phyloP scores from a whole-genome alignment of 92 coral and sea anemone species.

The Isaurus tuberculatus region DNA sequence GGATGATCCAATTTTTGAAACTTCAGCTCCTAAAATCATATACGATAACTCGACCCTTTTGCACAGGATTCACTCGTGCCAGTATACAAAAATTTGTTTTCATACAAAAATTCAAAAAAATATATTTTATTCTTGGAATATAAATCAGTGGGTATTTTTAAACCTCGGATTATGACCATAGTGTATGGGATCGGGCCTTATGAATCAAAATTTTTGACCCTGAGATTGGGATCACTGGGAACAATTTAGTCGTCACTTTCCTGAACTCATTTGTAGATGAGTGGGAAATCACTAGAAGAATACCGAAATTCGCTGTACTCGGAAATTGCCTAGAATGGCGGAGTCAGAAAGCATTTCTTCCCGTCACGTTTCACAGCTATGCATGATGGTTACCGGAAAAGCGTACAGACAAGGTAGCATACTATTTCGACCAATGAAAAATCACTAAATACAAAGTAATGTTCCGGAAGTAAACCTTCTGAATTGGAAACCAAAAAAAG shows the following conservation, averaged over 20 bases:
- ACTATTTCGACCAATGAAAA: too few species aligned
- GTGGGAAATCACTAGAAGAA: neutral
- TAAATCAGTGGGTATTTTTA: neutral
- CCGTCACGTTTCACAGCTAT: too few species aligned
- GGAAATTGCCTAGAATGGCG: too few species aligned
- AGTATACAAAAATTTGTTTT: conserved; percentile 13
- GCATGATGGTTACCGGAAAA: too few species aligned
- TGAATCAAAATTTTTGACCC: conserved; percentile 2
- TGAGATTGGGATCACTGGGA: conserved; percentile 3
- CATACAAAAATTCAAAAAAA: neutral
- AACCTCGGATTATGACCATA: neutral
- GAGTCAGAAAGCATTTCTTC: too few species aligned
- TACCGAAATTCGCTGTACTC: too few species aligned
- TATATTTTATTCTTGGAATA: conserved; percentile 17
- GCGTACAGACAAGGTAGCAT: too few species aligned
- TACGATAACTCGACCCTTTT: neutral
- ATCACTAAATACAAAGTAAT: too few species aligned
- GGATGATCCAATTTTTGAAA: too few species aligned
- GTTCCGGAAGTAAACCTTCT: too few species aligned
- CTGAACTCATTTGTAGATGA: conserved; percentile 1
- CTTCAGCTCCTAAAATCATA: too few species aligned
- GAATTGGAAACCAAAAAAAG: too few species aligned
- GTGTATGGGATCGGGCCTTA: conserved; percentile 13
- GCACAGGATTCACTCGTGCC: conserved; percentile 20
- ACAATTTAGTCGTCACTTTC: neutral